Conservation (phyloP, 2,113 vertebrate species). For the Sinocyclocheilus maitianheensis region DNA sequence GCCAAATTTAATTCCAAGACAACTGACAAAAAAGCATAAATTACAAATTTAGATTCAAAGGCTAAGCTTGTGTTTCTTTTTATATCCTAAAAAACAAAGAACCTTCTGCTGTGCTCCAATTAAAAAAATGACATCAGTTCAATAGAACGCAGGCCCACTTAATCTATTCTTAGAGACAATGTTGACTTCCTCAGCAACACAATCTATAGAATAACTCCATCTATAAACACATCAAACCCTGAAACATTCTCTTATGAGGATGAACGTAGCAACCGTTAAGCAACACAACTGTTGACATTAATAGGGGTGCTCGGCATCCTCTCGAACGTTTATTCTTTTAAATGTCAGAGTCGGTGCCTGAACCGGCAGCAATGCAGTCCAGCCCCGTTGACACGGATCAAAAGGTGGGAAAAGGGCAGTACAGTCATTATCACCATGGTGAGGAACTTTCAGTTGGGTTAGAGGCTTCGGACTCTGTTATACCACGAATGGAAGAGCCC, state of each 20-base stretch:
- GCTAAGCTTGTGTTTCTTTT: background rate
- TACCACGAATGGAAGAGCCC: constrained; percentile 21
- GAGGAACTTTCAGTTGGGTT: constrained; percentile 42
- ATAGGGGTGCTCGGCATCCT: background rate
- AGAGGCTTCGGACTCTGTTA: constrained; percentile 8
- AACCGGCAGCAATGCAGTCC: constrained; percentile 5
- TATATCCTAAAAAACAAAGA: background rate
- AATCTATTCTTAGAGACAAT: constrained; percentile 26
- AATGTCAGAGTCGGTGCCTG: constrained; percentile 42
- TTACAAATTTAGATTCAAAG: background rate
- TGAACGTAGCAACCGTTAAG: background rate
- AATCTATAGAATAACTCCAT: background rate
- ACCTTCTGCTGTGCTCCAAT: background rate
- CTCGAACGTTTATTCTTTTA: constrained; percentile 38
- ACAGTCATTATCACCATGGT: constrained; percentile 30
- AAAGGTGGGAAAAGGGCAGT: constrained; percentile 30
- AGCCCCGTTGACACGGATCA: constrained; percentile 15
- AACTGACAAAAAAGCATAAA: background rate
- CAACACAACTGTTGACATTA: background rate
- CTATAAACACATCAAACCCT: background rate
- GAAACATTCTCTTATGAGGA: background rate
- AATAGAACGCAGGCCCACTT: background rate
- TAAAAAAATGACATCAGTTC: background rate
- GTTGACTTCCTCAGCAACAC: background rate
- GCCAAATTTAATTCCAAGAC: background rate